Base-by-base conservation (phyloP, 1,140 invertebrate species). In the Drosophila teissieri region DNA sequence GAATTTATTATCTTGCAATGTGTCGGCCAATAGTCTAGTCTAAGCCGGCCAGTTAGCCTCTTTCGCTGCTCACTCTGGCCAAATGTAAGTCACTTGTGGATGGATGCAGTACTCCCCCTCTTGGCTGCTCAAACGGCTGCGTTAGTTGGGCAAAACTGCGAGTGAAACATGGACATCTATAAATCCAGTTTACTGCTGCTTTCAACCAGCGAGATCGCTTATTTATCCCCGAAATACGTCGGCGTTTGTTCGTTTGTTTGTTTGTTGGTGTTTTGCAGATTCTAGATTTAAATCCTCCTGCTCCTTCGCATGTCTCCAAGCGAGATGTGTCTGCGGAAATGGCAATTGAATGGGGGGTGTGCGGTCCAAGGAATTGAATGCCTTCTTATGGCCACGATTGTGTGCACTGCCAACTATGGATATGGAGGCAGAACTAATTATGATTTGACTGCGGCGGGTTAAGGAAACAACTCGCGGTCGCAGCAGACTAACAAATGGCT, bases 401-500 rank as follows among this genome's bases (percentile, higher is more conserved):
- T 24, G 24, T 4, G 4, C 24, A 0, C 4, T 4, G 24, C 24
- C 24, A 4, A 67, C 48, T 64, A 39, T 14, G 34, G 10, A 15
- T 39, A 36, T 62, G 56, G 56, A 55, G 73, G 60, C 73, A 78
- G 67, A 78, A 78, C 69, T 78, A 78, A 78, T 78, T 78, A 78
- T 78, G 75, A 78, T 78, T 78, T 70, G 75, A 78, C 75, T 78
- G 68, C 63, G 73, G 57, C 57, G 69, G 61, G 75, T 78, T 78
- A 55, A 78, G 39, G 70, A 27, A 65, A 51, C 58, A 55, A 74
- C 65, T 56, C 63, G 68, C 52, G 68, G 72, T 69, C 69, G 65
- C 45, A 22, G 62, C 74, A 77, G 74, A 77, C 74, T 77, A 69
- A 77, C 74, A 77, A 77, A 77, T 77, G 74, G 73, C 74, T 67